A percentile compares a stretch with the other conserved stretches of the same genome.
phyloP scores from a whole-genome alignment of 2,113 vertebrate genomes.

The Melanocharis versteri region DNA sequence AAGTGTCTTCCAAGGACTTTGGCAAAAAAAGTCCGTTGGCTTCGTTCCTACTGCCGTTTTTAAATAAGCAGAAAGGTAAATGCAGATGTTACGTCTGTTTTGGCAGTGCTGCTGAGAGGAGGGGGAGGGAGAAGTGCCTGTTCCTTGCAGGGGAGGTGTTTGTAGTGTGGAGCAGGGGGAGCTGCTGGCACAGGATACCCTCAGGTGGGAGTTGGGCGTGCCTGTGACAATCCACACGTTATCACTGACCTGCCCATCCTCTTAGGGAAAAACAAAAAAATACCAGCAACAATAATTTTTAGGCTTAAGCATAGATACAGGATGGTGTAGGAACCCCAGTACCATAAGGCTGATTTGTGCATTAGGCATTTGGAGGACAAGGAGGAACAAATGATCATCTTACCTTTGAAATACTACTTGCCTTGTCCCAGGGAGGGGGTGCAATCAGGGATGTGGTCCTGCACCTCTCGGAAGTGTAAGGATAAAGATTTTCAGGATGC shows the following conservation, averaged over 20 bases:
- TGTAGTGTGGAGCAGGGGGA: rapidly evolving
- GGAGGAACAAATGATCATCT: not conserved
- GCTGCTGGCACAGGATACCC: not conserved
- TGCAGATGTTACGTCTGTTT: not conserved
- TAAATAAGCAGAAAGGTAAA: constrained; percentile 87
- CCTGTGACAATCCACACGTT: not conserved
- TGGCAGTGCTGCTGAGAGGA: not conserved
- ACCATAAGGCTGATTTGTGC: not conserved
- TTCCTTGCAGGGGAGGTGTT: not conserved
- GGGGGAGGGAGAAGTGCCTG: not conserved
- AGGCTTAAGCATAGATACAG: not conserved
- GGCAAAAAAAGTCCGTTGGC: constrained; percentile 15
- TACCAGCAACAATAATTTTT: not conserved
- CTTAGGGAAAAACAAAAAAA: not conserved
- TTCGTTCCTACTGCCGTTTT: constrained; percentile 40
- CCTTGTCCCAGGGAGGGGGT: not conserved
- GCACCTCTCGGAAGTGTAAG: not conserved
- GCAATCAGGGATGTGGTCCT: not conserved
- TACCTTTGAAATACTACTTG: not conserved
- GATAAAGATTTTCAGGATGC: not conserved
- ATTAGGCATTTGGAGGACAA: not conserved
- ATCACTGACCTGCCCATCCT: not conserved
- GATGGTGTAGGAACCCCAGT: not conserved
- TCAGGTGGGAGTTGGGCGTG: not conserved
- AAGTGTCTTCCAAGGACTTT: constrained; percentile 26